phyloP scores from a whole-genome alignment of 64 coral and sea anemone species.

The Dendrophyllia cribrosa region DNA sequence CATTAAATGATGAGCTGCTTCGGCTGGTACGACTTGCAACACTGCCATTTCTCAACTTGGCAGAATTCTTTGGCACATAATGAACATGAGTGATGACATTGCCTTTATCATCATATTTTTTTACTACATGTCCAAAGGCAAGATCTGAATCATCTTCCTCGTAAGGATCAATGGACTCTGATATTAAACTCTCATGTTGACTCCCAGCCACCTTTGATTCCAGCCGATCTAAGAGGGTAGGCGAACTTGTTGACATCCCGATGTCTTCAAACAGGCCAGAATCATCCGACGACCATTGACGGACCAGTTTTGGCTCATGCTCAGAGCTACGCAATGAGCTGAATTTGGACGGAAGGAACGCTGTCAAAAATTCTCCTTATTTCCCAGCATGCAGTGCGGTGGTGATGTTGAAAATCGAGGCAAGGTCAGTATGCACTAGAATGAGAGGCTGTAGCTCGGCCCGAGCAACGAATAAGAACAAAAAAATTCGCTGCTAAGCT shows the following conservation, averaged over 20 bases:
- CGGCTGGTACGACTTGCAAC: conserved; percentile 71
- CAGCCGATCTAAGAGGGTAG: conserved; percentile 27
- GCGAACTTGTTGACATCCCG: background rate
- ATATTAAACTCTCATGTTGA: background rate
- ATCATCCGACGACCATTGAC: conserved; percentile 15
- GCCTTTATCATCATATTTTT: conserved; percentile 77
- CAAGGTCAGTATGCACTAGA: too few species aligned
- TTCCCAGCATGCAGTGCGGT: too few species aligned
- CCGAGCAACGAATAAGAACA: too few species aligned
- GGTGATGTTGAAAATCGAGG: too few species aligned
- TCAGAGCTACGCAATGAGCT: conserved; percentile 51
- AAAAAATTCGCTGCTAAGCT: too few species aligned
- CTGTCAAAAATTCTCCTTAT: too few species aligned
- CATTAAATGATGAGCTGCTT: conserved; percentile 62
- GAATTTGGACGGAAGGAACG: too few species aligned
- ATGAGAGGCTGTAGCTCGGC: too few species aligned
- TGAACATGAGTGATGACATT: conserved; percentile 83
- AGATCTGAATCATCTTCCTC: conserved; percentile 61
- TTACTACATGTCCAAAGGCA: conserved; percentile 80
- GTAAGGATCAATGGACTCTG: conserved; percentile 26
- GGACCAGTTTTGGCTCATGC: conserved; percentile 28
- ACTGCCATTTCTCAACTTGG: conserved; percentile 66
- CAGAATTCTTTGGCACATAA: conserved; percentile 54
- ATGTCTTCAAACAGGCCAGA: conserved; percentile 23
- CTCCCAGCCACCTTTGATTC: conserved; percentile 15